A percentile compares a stretch with the other conserved stretches of the same genome.
These are phyloP conservation scores for Orchesella flavescens DNA, from an alignment of 2,888 invertebrate genomes.

Conservation along the genomic window DNA sequence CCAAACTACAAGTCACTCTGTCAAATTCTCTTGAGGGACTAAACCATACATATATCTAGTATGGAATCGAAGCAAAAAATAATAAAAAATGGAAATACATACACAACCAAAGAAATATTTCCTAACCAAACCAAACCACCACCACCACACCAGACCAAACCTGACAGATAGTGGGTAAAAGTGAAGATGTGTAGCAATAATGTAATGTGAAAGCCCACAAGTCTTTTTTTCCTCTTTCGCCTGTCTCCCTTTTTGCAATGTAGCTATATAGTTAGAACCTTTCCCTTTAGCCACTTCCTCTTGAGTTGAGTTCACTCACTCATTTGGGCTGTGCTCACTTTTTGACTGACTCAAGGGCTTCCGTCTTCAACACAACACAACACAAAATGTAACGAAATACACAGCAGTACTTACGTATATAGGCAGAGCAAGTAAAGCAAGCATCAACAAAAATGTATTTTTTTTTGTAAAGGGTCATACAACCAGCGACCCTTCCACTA, in stretches of 20 bases:
- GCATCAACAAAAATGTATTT: too few relatives aligned
- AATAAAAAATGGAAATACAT: conserved; percentile 37
- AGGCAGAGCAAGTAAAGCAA: too few relatives aligned
- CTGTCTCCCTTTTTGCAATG: conserved; percentile 25
- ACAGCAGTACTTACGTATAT: too few relatives aligned
- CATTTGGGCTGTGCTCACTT: neutral
- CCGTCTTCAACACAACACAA: too few relatives aligned
- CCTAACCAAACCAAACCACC: neutral
- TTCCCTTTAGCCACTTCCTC: neutral
- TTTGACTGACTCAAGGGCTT: conserved; percentile 33
- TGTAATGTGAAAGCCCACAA: conserved; percentile 59
- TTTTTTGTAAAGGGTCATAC: too few relatives aligned
- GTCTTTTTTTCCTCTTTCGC: conserved; percentile 39
- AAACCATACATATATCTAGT: too few relatives aligned
- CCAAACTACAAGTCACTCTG: neutral
- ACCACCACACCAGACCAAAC: neutral
- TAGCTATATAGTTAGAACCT: too few relatives aligned
- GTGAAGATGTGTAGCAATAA: conserved; percentile 44
- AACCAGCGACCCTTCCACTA: too few relatives aligned
- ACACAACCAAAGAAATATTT: neutral
- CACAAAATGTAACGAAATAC: too few relatives aligned
- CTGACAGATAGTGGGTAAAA: conserved; percentile 14
- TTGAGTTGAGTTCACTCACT: conserved; percentile 23
- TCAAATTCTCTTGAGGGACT: neutral
- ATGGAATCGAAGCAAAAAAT: neutral